These are phyloP conservation scores for Ptychobarbus kaznakovi DNA, from an alignment of 2,797 vertebrate genomes.

Conservation along the genomic window DNA sequence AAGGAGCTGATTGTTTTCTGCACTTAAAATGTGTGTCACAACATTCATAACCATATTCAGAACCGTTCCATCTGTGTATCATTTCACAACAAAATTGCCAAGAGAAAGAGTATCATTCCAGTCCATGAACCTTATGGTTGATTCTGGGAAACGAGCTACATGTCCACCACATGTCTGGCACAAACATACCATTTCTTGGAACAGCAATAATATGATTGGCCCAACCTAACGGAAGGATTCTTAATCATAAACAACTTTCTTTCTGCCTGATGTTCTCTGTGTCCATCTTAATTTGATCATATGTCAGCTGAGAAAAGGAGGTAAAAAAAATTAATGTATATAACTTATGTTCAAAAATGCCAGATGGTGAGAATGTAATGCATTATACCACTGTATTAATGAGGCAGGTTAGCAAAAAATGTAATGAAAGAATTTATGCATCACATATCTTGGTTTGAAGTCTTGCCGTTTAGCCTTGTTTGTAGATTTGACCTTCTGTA, in stretches of 20 bases:
- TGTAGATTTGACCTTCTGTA: not conserved
- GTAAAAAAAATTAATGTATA: too few species aligned
- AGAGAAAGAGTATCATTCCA: not conserved
- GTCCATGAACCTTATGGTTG: slow-evolving; percentile 26
- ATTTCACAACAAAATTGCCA: slow-evolving; percentile 2
- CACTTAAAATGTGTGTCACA: not conserved
- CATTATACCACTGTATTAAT: slow-evolving; percentile 14
- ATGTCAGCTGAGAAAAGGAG: slow-evolving; percentile 25
- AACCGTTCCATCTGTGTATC: not conserved
- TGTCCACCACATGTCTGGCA: slow-evolving; percentile 40
- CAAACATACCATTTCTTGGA: slow-evolving; percentile 31
- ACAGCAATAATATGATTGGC: slow-evolving; percentile 15
- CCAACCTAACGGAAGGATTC: slow-evolving; percentile 23
- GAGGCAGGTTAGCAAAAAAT: too few species aligned
- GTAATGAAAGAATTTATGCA: slow-evolving; percentile 8
- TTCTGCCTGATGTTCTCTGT: slow-evolving; percentile 35
- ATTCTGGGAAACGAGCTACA: slow-evolving; percentile 24
- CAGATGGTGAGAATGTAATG: too few species aligned
- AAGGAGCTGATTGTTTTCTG: not conserved
- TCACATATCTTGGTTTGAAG: not conserved
- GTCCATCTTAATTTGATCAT: slow-evolving; percentile 33
- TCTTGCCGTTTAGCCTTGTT: not conserved
- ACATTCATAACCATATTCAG: not conserved
- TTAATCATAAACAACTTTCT: slow-evolving; percentile 28
- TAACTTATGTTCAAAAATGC: too few species aligned